These are phyloP conservation scores for Diuraphis noxia DNA, from an alignment of 1,140 invertebrate genomes.

Conservation along the genomic window DNA sequence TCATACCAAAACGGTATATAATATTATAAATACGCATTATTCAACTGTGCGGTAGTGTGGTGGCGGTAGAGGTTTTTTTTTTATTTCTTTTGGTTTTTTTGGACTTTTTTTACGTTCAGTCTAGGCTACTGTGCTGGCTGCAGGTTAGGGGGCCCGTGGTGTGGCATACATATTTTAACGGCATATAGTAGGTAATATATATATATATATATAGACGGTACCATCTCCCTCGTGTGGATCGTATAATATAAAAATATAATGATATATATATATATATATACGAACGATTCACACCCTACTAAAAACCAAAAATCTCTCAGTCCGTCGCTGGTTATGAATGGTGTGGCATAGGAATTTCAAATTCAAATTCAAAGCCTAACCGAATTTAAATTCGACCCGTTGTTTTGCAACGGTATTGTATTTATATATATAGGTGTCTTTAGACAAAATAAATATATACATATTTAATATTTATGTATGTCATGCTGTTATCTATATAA, in stretches of 20 bases:
- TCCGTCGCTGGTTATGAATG: background rate
- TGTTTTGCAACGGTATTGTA: too few relatives aligned
- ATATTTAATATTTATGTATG: too few relatives aligned
- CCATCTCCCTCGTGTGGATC: background rate
- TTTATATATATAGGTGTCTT: too few relatives aligned
- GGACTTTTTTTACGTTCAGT: background rate
- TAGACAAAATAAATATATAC: too few relatives aligned
- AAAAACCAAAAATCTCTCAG: background rate
- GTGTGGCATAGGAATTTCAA: background rate
- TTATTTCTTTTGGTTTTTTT: conserved; percentile 5
- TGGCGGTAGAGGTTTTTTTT: background rate
- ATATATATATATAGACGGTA: background rate
- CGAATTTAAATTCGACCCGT: too few relatives aligned
- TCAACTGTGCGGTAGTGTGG: background rate
- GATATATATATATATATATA: background rate
- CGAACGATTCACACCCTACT: background rate
- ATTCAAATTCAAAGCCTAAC: too few relatives aligned
- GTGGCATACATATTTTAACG: background rate
- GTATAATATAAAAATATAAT: background rate
- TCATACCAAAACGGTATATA: background rate
- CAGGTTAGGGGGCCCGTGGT: background rate
- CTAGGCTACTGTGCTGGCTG: conserved; percentile 22
- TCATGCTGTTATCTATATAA: background rate
- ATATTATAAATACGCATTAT: background rate
- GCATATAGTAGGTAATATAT: background rate